These are phyloP conservation scores for Schrankia costaestrigalis DNA, from an alignment of 2,888 invertebrate genomes.

Conservation along the genomic window DNA sequence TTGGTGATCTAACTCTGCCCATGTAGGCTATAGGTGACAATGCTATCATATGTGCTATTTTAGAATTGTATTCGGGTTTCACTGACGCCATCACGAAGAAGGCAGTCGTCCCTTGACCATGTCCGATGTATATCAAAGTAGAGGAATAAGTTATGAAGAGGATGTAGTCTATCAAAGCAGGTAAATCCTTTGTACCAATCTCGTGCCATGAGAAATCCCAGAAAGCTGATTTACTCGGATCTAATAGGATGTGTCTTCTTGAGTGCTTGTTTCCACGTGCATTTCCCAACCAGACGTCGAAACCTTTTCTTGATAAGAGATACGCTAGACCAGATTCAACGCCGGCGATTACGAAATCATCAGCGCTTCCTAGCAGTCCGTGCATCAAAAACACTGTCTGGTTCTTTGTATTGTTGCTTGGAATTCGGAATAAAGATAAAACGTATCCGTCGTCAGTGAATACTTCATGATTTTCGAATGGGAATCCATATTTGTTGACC, in stretches of 20 bases:
- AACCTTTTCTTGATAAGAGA: slow-evolving; percentile 81
- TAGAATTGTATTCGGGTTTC: slow-evolving; percentile 77
- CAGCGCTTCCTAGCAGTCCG: slow-evolving; percentile 57
- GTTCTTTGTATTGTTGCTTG: slow-evolving; percentile 42
- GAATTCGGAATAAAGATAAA: slow-evolving; percentile 51
- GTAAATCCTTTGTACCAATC: slow-evolving; percentile 88
- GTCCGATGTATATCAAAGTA: slow-evolving; percentile 84
- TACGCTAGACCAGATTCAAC: slow-evolving; percentile 56
- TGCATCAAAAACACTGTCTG: slow-evolving; percentile 62
- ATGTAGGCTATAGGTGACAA: slow-evolving; percentile 81
- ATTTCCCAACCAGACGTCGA: slow-evolving; percentile 91
- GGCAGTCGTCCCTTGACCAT: slow-evolving; percentile 84
- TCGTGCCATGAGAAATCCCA: slow-evolving; percentile 91
- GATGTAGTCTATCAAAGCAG: slow-evolving; percentile 88
- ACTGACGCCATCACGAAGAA: slow-evolving; percentile 81
- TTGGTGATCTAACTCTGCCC: slow-evolving; percentile 55
- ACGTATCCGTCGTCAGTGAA: slow-evolving; percentile 54
- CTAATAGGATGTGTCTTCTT: slow-evolving; percentile 67
- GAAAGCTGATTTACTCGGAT: slow-evolving; percentile 63
- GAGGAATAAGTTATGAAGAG: slow-evolving; percentile 70
- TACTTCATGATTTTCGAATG: slow-evolving; percentile 44
- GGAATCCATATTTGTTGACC: slow-evolving; percentile 49
- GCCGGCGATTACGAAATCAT: slow-evolving; percentile 58
- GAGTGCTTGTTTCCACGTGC: slow-evolving; percentile 86
- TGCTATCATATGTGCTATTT: slow-evolving; percentile 75